These are phyloP conservation scores for Gobio occitaniae DNA, from an alignment of 2,797 vertebrate species.

Conservation along the genomic window DNA sequence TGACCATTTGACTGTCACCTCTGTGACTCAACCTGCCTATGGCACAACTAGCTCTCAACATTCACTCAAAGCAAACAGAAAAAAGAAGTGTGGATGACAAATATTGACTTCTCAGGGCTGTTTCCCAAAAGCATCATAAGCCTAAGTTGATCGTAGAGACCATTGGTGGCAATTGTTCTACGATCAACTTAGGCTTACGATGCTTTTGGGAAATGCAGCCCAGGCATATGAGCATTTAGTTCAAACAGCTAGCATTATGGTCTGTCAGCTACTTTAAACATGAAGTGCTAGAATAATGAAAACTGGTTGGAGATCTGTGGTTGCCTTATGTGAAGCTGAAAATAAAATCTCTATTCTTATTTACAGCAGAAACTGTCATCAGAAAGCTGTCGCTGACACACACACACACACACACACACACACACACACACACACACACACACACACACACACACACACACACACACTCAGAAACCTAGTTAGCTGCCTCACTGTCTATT, in stretches of 20 bases:
- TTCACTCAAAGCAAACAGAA: slow-evolving; percentile 6
- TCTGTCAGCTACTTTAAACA: background rate
- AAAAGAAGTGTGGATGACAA: background rate
- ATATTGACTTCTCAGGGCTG: slow-evolving; percentile 34
- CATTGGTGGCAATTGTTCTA: no score
- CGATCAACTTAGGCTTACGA: no score
- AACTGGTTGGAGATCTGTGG: background rate
- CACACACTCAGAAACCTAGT: background rate
- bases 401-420: no score
- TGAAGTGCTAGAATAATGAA: background rate
- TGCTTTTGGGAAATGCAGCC: no score
- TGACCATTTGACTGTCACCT: slow-evolving; percentile 65
- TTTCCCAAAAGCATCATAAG: no score
- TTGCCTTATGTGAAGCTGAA: background rate
- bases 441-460: no score
- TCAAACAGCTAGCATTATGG: background rate
- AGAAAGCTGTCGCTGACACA: no score
- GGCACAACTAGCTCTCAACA: slow-evolving; percentile 15
- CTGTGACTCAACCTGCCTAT: slow-evolving; percentile 66
- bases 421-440: no score
- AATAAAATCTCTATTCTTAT: background rate
- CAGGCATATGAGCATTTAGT: background rate
- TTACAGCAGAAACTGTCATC: slow-evolving; percentile 32
- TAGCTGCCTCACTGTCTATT: background rate
- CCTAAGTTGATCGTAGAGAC: no score